Conservation (phyloP, 2,888 invertebrate species). For the Limnephilus lunatus region DNA sequence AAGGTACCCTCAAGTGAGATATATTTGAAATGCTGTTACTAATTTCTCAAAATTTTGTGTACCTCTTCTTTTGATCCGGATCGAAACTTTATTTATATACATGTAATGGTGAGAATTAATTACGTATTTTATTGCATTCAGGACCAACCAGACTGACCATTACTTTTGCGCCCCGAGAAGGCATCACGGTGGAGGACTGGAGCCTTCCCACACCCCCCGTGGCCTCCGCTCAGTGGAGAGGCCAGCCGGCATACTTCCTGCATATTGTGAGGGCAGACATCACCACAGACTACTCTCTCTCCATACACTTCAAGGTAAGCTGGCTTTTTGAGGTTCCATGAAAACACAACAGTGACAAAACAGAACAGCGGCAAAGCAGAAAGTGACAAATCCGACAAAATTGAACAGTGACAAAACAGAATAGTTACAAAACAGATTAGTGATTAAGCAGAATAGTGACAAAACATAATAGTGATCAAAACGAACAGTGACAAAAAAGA, state of each 20-base stretch:
- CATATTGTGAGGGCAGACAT: conserved; percentile 46
- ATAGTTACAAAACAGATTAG: too few relatives aligned
- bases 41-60: not conserved
- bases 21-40: not conserved
- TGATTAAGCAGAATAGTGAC: not conserved
- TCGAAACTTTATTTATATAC: not conserved
- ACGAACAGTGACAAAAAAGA: too few relatives aligned
- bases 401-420: not conserved
- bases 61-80: not conserved
- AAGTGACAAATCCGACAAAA: too few relatives aligned
- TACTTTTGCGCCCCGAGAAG: conserved; percentile 56
- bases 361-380: too few relatives aligned
- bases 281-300: not conserved
- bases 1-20: not conserved
- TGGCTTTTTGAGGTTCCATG: not conserved
- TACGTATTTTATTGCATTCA: not conserved
- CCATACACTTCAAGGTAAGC: conserved; percentile 21
- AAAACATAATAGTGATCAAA: too few relatives aligned
- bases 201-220: conserved; percentile 42
- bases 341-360: not conserved
- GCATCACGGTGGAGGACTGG: conserved; percentile 53
- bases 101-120: not conserved
- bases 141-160: conserved; percentile 59
- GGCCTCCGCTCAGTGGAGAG: conserved; percentile 53
- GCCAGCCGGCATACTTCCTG: conserved; percentile 55